A percentile compares a stretch with the other conserved stretches of the same genome.
Conservation (phyloP, 2,888 invertebrate genomes). For the Camptogramma bilineatum region DNA sequence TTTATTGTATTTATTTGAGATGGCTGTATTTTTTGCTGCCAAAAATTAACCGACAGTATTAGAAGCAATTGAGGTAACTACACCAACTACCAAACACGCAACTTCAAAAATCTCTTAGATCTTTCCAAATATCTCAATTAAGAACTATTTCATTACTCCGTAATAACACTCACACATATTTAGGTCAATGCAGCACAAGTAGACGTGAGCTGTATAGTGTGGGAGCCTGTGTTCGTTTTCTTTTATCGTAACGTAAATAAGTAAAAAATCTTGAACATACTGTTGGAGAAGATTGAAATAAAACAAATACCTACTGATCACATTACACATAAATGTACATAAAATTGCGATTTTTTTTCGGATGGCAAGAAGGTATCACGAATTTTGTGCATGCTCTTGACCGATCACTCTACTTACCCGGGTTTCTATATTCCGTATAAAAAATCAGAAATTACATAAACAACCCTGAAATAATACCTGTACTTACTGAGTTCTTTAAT, state of each 20-base stretch:
- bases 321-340: no score
- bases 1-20: background rate
- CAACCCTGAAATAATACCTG: no score
- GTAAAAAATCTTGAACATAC: no score
- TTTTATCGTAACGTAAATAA: background rate
- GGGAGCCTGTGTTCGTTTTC: conserved; percentile 6
- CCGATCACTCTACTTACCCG: no score
- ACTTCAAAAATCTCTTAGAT: conserved; percentile 37
- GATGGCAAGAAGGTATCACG: no score
- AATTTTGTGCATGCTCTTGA: no score
- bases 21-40: conserved; percentile 3
- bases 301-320: no score
- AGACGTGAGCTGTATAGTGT: conserved; percentile 23
- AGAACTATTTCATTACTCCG: conserved; percentile 41
- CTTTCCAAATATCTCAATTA: conserved; percentile 42
- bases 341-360: no score
- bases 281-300: no score
- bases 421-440: no score
- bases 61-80: conserved; percentile 23
- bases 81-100: conserved; percentile 29
- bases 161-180: conserved; percentile 46
- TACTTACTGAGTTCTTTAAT: no score
- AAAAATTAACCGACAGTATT: conserved; percentile 2
- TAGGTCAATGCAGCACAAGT: conserved; percentile 37
- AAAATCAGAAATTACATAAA: no score